Evolutionary conservation across 2,888 invertebrate species (phyloP).

Genomic region (Amphiduros pacificus): DNA sequence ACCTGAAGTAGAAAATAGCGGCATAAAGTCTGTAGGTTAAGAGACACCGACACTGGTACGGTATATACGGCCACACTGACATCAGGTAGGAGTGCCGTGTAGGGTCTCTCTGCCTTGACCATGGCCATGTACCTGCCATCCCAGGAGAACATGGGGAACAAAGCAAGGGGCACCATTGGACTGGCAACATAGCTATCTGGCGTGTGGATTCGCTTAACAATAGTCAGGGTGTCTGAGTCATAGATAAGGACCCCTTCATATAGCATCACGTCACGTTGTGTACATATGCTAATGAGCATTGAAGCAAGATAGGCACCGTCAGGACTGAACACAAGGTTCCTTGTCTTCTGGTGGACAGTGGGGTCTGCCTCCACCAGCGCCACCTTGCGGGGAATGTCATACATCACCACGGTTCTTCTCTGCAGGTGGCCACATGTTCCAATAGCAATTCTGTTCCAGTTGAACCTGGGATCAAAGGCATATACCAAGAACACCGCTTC

Average conservation of each 20-base stretch:
- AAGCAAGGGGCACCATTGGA: neutral
- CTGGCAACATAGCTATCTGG: neutral
- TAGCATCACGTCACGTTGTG: neutral
- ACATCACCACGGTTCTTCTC: neutral
- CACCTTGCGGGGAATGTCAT: too few relatives aligned
- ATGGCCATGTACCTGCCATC: neutral
- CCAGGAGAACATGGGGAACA: conserved; percentile 3
- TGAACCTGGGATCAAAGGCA: conserved; percentile 4
- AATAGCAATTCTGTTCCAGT: neutral
- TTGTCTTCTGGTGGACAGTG: neutral
- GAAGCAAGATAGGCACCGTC: conserved; percentile 3
- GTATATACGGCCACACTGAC: neutral
- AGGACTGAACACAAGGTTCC: conserved; percentile 9
- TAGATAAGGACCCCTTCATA: neutral
- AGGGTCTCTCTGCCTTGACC: neutral
- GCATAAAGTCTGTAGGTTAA: conserved; percentile 8
- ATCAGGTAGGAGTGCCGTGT: neutral
- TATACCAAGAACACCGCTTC: neutral
- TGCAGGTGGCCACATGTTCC: neutral
- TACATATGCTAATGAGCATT: neutral
- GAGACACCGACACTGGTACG: neutral
- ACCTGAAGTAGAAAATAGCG: neutral
- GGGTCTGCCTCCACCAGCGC: neutral
- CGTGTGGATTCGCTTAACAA: neutral
- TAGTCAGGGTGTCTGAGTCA: neutral